These are phyloP conservation scores for Marcusenius ussheri DNA, from an alignment of 2,113 vertebrate species.

Conservation along the genomic window DNA sequence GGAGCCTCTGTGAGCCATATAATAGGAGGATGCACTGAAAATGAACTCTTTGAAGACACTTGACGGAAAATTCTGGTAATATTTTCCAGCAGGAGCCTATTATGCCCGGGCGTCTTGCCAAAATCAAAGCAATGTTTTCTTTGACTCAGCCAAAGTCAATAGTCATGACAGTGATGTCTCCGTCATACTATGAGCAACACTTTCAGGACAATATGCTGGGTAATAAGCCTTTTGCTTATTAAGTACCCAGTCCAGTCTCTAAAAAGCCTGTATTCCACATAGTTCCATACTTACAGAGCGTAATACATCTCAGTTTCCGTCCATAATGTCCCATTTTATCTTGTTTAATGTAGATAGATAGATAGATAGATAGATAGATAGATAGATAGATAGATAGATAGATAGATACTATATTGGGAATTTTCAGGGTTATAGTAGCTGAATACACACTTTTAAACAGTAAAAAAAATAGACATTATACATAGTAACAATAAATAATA, in stretches of 20 bases:
- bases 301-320: not conserved
- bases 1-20: not conserved
- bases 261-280: not conserved
- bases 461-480: too few relatives aligned
- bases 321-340: not conserved
- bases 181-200: not conserved
- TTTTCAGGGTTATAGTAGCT: too few relatives aligned
- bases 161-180: not conserved
- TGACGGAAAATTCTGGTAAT: conserved; percentile 24
- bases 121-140: not conserved
- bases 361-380: too few relatives aligned
- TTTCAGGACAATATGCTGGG: not conserved
- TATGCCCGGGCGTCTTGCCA: not conserved
- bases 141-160: not conserved
- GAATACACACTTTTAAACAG: too few relatives aligned
- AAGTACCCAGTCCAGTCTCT: not conserved
- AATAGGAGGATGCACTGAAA: conserved; percentile 3
- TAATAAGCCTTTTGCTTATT: not conserved
- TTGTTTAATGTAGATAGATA: not conserved
- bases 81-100: not conserved
- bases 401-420: too few relatives aligned
- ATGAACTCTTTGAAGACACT: conserved; percentile 28
- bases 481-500: too few relatives aligned
- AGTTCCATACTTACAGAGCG: not conserved
- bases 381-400: too few relatives aligned